phyloP scores from a whole-genome alignment of 2,113 vertebrate genomes.

The Hemiprocne comata region DNA sequence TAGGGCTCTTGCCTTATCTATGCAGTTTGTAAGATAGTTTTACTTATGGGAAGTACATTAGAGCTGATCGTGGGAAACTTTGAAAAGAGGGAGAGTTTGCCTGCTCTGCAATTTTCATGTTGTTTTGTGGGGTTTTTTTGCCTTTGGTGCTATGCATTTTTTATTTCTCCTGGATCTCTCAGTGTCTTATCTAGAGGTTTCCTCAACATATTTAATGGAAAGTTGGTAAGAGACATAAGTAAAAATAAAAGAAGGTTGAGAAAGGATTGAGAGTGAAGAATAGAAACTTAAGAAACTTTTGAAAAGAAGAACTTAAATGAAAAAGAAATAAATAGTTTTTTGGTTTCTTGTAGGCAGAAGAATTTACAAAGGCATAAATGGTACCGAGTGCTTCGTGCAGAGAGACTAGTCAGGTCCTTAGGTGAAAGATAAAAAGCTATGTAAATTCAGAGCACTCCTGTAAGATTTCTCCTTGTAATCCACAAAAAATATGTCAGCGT shows the following conservation, averaged over 20 bases:
- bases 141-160: conserved; percentile 3
- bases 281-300: neutral
- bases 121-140: neutral
- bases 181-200: conserved; percentile 23
- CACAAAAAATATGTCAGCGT: neutral
- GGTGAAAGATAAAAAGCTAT: neutral
- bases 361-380: neutral
- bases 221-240: neutral
- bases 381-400: neutral
- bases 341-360: neutral
- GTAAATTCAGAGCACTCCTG: neutral
- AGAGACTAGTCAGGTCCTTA: neutral
- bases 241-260: neutral
- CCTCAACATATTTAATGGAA: neutral
- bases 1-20: conserved; percentile 2
- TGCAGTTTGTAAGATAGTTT: neutral
- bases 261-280: neutral
- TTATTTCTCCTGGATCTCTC: conserved; percentile 21
- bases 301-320: neutral
- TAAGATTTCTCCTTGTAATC: neutral
- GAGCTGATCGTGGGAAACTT: neutral
- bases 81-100: neutral
- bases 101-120: conserved; percentile 1
- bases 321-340: neutral
- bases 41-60: neutral